Evolutionary conservation across 2,888 invertebrate species (phyloP).

Genomic region (Halocaridina rubra): DNA sequence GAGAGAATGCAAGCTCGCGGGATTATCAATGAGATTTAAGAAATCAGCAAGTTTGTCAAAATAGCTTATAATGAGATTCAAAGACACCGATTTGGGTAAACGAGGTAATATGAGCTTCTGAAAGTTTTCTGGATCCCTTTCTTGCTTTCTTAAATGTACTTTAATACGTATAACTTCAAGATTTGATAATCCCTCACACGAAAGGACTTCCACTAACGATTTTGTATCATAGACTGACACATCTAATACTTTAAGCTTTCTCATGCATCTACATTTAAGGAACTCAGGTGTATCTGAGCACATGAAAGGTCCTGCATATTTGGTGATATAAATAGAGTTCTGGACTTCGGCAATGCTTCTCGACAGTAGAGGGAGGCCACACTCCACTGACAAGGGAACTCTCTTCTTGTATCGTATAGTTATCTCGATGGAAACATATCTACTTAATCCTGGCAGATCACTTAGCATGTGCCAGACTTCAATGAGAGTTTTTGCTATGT

Average conservation of each 20-base stretch:
- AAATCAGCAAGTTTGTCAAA: slow-evolving; percentile 15
- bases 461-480: slow-evolving; percentile 9
- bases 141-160: neutral
- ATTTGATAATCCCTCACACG: neutral
- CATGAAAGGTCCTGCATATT: slow-evolving; percentile 32
- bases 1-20: neutral
- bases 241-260: slow-evolving; percentile 7
- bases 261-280: slow-evolving; percentile 12
- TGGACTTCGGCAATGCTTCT: neutral
- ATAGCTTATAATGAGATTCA: slow-evolving; percentile 17
- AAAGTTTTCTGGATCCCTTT: neutral
- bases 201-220: neutral
- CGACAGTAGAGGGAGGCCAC: too few species aligned
- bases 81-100: neutral
- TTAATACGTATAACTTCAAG: neutral
- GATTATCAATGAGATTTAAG: neutral
- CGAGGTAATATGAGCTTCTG: neutral
- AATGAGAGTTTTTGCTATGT: neutral
- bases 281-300: slow-evolving; percentile 22
- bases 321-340: neutral
- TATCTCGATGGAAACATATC: neutral
- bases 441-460: neutral
- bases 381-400: too few species aligned
- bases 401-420: too few species aligned
- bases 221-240: slow-evolving; percentile 26